These are phyloP conservation scores for fruit fly (Drosophila melanogaster) DNA, from an alignment of 1,140 invertebrate genomes.

Conservation along the genomic window DNA sequence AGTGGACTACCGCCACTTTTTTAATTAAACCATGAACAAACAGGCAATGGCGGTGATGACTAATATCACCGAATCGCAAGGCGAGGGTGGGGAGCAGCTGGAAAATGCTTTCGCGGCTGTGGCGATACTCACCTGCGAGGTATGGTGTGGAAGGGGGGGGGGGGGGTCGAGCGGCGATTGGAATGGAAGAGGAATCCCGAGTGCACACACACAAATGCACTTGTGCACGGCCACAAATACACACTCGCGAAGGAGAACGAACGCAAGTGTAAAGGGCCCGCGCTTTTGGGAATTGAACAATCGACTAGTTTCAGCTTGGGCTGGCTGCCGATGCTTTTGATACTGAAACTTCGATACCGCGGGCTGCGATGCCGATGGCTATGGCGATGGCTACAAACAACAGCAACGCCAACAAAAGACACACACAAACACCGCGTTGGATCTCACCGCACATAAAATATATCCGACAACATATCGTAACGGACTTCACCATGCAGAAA, in stretches of 20 bases:
- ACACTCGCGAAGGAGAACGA: constrained; percentile 18
- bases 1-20: constrained; percentile 47
- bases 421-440: constrained; percentile 17
- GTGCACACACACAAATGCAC: constrained; percentile 18
- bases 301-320: constrained; percentile 39
- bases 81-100: not conserved
- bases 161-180: constrained; percentile 19
- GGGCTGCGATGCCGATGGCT: not conserved
- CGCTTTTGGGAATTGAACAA: constrained; percentile 33
- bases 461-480: constrained; percentile 10
- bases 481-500: constrained; percentile 3
- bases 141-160: too few relatives aligned
- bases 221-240: constrained; percentile 1
- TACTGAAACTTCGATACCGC: not conserved
- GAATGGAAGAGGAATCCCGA: constrained; percentile 33
- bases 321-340: constrained; percentile 20
- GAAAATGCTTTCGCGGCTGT: constrained; percentile 38
- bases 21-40: constrained; percentile 56
- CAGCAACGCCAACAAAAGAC: constrained; percentile 23
- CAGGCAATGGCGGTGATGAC: constrained; percentile 45
- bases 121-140: constrained; percentile 43
- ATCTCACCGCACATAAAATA: constrained; percentile 32
- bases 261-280: constrained; percentile 30
- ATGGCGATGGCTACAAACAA: constrained; percentile 5
- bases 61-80: constrained; percentile 45